These are phyloP conservation scores for Scaptomyza reducta DNA, from an alignment of 2,888 invertebrate species.

Conservation along the genomic window DNA sequence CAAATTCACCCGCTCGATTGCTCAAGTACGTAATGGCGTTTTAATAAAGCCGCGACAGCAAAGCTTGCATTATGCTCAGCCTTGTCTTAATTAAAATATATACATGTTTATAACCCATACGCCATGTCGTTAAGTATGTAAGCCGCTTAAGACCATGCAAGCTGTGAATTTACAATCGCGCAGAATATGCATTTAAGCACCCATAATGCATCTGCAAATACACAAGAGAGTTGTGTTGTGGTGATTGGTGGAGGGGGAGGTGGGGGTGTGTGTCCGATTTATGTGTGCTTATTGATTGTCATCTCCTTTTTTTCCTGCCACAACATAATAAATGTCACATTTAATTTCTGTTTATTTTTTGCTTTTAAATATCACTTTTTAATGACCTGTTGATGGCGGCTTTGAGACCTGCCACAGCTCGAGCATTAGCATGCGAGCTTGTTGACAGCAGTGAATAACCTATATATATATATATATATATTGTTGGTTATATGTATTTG, in stretches of 20 bases:
- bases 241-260: neutral
- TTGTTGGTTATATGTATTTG: constrained; percentile 37
- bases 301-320: neutral
- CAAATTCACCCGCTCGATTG: constrained; percentile 40
- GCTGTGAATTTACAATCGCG: constrained; percentile 42
- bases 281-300: constrained; percentile 46
- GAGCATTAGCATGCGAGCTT: constrained; percentile 38
- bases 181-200: constrained; percentile 43
- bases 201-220: constrained; percentile 40
- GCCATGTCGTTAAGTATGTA: constrained; percentile 59
- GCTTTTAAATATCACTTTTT: constrained; percentile 1
- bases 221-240: neutral
- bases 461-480: constrained; percentile 53
- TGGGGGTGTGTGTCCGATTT: constrained; percentile 8
- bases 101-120: constrained; percentile 40
- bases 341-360: neutral
- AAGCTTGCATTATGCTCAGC: constrained; percentile 29
- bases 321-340: constrained; percentile 3
- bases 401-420: constrained; percentile 1
- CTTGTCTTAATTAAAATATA: constrained; percentile 66
- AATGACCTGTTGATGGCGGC: constrained; percentile 8
- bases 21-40: constrained; percentile 36
- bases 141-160: constrained; percentile 58
- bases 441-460: constrained; percentile 57
- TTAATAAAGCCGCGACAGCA: constrained; percentile 39